Conservation (phyloP, 2,797 vertebrate species). For the Sebastes minor region DNA sequence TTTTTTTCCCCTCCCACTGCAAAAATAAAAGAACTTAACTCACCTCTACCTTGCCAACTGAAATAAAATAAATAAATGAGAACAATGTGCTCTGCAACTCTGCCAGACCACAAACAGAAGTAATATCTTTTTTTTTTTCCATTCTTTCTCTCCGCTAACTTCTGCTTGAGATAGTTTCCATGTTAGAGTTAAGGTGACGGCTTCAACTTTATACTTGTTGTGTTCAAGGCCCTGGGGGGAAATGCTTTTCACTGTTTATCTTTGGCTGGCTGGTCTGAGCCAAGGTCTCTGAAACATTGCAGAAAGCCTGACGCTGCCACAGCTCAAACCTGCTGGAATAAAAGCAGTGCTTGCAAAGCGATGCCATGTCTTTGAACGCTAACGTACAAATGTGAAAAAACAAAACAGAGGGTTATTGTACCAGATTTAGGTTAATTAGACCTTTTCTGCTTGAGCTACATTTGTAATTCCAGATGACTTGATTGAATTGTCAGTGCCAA, state of each 20-base stretch:
- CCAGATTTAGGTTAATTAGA: constrained; percentile 47
- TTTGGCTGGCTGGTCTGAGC: constrained; percentile 61
- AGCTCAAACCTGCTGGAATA: constrained; percentile 13
- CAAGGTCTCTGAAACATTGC: constrained; percentile 52
- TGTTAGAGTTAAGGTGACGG: constrained; percentile 66
- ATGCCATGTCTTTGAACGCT: constrained; percentile 25
- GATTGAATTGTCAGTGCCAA: constrained; percentile 29
- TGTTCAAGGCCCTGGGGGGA: constrained; percentile 56
- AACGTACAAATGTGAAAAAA: constrained; percentile 18
- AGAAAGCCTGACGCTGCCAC: constrained; percentile 27
- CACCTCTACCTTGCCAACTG: constrained; percentile 62
- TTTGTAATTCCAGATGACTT: constrained; percentile 39
- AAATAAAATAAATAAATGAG: constrained; percentile 68
- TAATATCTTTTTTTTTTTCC: not conserved
- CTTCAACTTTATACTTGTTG: constrained; percentile 69
- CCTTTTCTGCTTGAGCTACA: constrained; percentile 35
- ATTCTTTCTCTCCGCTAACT: constrained; percentile 14
- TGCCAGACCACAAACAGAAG: constrained; percentile 57
- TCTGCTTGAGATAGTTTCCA: constrained; percentile 59
- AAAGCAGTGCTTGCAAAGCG: constrained; percentile 17
- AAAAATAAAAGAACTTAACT: constrained; percentile 46
- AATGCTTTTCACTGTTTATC: constrained; percentile 68
- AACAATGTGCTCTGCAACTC: constrained; percentile 58
- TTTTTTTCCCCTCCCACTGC: constrained; percentile 45
- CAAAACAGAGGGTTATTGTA: not conserved